A percentile compares a stretch with the other conserved stretches of the same genome.
These are phyloP conservation scores for Cydia pomonella DNA, from an alignment of 1,140 invertebrate genomes.

Conservation along the genomic window DNA sequence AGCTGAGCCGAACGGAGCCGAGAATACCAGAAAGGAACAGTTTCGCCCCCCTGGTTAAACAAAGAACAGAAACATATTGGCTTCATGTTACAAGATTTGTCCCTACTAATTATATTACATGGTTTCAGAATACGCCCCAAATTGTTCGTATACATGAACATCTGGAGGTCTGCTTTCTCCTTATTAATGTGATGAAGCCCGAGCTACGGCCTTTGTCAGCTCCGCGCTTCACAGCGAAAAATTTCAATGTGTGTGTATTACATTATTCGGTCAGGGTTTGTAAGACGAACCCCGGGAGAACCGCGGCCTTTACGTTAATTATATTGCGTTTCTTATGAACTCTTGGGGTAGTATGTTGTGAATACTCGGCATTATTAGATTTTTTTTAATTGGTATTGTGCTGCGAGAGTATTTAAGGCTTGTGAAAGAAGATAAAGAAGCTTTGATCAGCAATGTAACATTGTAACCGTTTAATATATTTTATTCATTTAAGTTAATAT, in stretches of 20 bases:
- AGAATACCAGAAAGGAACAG: no score
- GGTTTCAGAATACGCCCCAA: not conserved
- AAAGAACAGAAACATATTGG: no score
- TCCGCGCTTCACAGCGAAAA: slow-evolving; percentile 6
- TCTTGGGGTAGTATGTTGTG: not conserved
- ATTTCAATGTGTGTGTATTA: not conserved
- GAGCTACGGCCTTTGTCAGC: not conserved
- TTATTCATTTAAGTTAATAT: no score
- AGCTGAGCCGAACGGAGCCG: no score
- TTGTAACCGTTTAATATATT: no score
- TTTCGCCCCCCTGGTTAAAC: no score
- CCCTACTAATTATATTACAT: no score
- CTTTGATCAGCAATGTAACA: no score
- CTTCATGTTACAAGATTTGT: no score
- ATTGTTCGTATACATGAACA: not conserved
- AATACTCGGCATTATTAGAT: not conserved
- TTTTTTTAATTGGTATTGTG: not conserved
- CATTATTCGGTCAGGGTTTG: slow-evolving; percentile 19
- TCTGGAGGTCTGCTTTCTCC: not conserved
- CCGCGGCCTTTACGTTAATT: slow-evolving; percentile 6
- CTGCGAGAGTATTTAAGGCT: no score
- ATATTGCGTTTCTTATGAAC: not conserved
- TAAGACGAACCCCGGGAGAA: not conserved
- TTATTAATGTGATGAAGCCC: slow-evolving; percentile 27
- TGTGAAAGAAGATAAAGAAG: no score